Percentiles rank a stretch among this genome's conserved stretches.
These are phyloP conservation scores for Alectura lathami DNA, from an alignment of 2,113 vertebrate species.

Conservation along the genomic window DNA sequence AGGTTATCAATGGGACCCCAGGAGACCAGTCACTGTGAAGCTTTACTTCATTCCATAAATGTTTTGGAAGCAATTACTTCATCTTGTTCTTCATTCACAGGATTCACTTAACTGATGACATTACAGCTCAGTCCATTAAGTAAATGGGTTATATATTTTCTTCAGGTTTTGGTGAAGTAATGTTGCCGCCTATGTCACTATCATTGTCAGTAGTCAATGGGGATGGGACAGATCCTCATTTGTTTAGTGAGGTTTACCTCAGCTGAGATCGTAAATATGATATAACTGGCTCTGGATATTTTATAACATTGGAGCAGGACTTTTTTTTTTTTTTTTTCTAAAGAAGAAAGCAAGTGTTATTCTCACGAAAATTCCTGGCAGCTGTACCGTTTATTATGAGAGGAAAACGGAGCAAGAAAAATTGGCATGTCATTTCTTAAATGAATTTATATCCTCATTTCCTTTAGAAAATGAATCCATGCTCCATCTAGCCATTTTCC, in stretches of 20 bases:
- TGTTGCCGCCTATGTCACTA: neutral
- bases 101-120: conserved; percentile 69
- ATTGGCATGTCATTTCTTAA: conserved; percentile 69
- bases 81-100: conserved; percentile 56
- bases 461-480: conserved; percentile 65
- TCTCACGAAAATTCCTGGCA: conserved; percentile 71
- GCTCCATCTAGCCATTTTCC: conserved; percentile 59
- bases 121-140: conserved; percentile 69
- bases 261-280: neutral
- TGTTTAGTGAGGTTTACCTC: conserved; percentile 36
- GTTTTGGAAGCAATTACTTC: conserved; percentile 73
- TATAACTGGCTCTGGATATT: conserved; percentile 23
- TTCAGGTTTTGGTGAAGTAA: conserved; percentile 58
- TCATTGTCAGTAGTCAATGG: neutral
- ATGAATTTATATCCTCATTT: conserved; percentile 73
- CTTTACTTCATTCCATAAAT: conserved; percentile 64
- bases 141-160: conserved; percentile 66
- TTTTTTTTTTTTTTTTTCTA: too few relatives aligned
- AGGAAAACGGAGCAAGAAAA: conserved; percentile 65
- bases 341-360: conserved; percentile 58
- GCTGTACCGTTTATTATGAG: conserved; percentile 56
- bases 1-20: conserved; percentile 35
- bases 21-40: conserved; percentile 54
- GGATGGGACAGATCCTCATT: neutral
- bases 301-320: neutral